Percentiles rank a stretch among this genome's conserved stretches.
These are phyloP conservation scores for Drosophila funebris DNA, from an alignment of 1,140 invertebrate genomes.

Conservation along the genomic window DNA sequence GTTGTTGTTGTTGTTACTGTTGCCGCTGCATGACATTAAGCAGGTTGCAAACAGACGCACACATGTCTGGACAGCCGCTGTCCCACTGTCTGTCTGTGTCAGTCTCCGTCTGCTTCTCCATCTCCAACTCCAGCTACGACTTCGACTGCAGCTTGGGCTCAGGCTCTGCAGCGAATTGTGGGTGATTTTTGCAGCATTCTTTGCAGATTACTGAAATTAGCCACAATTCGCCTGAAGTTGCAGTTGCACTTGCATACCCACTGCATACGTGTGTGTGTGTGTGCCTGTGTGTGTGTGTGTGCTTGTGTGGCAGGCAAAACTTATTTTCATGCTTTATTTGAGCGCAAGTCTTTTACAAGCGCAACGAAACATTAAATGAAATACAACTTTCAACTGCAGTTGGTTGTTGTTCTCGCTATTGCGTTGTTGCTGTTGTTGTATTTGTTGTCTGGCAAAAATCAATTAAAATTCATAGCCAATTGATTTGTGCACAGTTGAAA, in stretches of 20 bases:
- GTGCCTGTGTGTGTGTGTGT: not conserved
- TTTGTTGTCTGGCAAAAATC: constrained; percentile 65
- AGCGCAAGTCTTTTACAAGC: constrained; percentile 66
- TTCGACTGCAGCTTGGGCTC: not conserved
- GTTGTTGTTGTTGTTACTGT: constrained; percentile 55
- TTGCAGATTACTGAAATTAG: constrained; percentile 71
- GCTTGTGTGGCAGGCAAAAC: constrained; percentile 44
- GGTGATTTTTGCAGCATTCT: constrained; percentile 69
- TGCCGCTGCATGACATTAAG: constrained; percentile 72
- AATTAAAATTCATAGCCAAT: constrained; percentile 83
- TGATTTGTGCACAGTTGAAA: constrained; percentile 66
- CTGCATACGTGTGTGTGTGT: not conserved
- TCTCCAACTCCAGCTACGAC: not conserved
- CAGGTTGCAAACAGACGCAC: constrained; percentile 79
- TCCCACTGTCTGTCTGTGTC: constrained; percentile 20
- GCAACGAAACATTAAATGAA: constrained; percentile 77
- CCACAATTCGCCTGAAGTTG: constrained; percentile 54
- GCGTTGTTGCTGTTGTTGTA: constrained; percentile 15
- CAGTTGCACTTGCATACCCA: constrained; percentile 17
- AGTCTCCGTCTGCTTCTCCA: not conserved
- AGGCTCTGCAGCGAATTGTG: constrained; percentile 74
- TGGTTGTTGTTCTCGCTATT: constrained; percentile 4
- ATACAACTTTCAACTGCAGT: constrained; percentile 68
- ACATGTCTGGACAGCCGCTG: constrained; percentile 49
- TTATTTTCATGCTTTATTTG: constrained; percentile 80